Percentiles rank a stretch among this genome's conserved stretches.
These are phyloP conservation scores for Psittacara wagleri DNA, from an alignment of 2,113 vertebrate species.

Conservation along the genomic window DNA sequence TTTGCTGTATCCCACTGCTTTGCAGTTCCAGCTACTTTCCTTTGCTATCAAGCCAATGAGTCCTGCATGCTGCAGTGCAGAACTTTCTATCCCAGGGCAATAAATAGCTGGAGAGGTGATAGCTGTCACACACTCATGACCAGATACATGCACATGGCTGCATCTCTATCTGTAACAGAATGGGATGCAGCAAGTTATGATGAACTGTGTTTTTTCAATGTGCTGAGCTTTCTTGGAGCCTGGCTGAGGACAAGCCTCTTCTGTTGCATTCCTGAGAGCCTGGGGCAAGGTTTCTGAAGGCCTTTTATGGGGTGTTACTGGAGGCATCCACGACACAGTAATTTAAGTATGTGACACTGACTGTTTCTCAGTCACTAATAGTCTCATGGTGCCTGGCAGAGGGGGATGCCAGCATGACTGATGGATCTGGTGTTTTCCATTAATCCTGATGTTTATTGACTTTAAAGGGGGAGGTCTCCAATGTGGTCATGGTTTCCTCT, in stretches of 20 bases:
- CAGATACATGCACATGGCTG: neutral
- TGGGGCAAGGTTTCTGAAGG: neutral
- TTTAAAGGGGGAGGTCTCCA: neutral
- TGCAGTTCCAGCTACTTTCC: neutral
- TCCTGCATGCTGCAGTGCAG: neutral
- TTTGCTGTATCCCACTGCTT: neutral
- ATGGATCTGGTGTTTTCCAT: neutral
- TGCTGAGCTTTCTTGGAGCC: neutral
- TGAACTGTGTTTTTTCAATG: neutral
- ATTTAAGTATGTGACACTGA: neutral
- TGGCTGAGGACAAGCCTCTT: neutral
- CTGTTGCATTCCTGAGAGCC: neutral
- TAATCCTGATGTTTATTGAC: neutral
- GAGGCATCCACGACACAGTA: neutral
- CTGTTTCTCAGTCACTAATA: neutral
- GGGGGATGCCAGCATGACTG: neutral
- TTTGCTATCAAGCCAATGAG: neutral
- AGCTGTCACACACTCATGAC: neutral
- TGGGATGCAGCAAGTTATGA: neutral
- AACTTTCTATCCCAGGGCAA: neutral
- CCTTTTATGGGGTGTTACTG: neutral
- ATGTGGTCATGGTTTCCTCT: neutral
- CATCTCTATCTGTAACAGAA: neutral
- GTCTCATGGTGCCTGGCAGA: neutral
- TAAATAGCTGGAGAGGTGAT: neutral